These are phyloP conservation scores for Eupristina koningsbergeri DNA, from an alignment of 1,140 invertebrate genomes.

Conservation along the genomic window DNA sequence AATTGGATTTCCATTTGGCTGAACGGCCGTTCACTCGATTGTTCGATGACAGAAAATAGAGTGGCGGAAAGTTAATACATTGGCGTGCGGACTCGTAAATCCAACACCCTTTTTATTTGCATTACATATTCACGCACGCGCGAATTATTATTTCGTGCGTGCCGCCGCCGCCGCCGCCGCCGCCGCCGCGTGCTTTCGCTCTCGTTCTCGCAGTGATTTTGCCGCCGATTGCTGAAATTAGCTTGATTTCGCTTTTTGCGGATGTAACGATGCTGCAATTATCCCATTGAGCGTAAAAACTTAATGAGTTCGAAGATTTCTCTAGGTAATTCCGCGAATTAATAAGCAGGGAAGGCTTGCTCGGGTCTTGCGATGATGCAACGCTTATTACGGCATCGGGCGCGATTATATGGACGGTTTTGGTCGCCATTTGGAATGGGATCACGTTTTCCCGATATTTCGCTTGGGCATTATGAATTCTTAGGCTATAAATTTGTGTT, in stretches of 20 bases:
- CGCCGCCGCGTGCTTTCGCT: too few species aligned
- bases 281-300: neutral
- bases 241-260: neutral
- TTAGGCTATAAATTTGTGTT: neutral
- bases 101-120: neutral
- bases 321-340: neutral
- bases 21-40: neutral
- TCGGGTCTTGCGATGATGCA: neutral
- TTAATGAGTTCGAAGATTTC: neutral
- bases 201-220: neutral
- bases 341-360: neutral
- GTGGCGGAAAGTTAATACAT: neutral
- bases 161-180: too few species aligned
- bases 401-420: neutral
- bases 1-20: constrained; percentile 41
- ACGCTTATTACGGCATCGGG: neutral
- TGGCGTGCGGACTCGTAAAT: neutral
- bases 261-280: neutral
- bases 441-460: neutral
- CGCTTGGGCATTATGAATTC: neutral
- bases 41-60: constrained; percentile 30
- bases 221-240: neutral
- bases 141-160: too few species aligned
- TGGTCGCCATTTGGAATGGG: neutral
- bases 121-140: too few species aligned